Evolutionary conservation across 2,113 vertebrate genomes (phyloP).

Genomic region (Danio rerio): DNA sequence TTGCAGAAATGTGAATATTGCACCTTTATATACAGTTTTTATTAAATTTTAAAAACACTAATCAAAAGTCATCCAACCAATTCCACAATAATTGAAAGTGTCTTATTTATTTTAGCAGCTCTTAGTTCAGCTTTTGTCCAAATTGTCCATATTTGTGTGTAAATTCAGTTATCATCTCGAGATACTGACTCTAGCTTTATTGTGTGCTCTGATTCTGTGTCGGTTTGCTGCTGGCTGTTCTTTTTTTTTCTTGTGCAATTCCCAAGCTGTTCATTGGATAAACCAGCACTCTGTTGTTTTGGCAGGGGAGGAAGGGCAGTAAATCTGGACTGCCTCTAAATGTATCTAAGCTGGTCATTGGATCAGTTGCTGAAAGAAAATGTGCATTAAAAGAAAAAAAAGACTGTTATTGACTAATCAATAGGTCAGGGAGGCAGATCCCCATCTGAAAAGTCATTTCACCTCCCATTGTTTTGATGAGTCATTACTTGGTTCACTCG

Average conservation of each 20-base stretch:
- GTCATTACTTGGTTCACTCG: not conserved
- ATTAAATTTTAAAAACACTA: too few relatives aligned
- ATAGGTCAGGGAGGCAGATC: not conserved
- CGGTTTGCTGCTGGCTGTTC: not conserved
- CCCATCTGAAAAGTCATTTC: not conserved
- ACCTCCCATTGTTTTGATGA: slow-evolving; percentile 17
- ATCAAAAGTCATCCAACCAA: too few relatives aligned
- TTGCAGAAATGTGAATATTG: too few relatives aligned
- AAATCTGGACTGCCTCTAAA: not conserved
- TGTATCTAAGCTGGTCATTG: not conserved
- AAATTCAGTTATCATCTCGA: not conserved
- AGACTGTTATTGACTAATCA: not conserved
- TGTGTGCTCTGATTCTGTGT: not conserved
- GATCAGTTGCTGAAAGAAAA: not conserved
- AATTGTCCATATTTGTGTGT: too few relatives aligned
- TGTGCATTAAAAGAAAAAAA: not conserved
- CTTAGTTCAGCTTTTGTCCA: too few relatives aligned
- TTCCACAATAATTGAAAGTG: too few relatives aligned
- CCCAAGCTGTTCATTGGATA: slow-evolving; percentile 13
- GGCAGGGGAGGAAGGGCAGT: slow-evolving; percentile 1
- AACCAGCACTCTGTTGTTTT: slow-evolving; percentile 21
- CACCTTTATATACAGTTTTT: too few relatives aligned
- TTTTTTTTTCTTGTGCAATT: not conserved
- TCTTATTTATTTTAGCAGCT: too few relatives aligned
- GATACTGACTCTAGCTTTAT: not conserved